Conservation (phyloP, 2,888 invertebrate species). For the Calliopum simillimum region DNA sequence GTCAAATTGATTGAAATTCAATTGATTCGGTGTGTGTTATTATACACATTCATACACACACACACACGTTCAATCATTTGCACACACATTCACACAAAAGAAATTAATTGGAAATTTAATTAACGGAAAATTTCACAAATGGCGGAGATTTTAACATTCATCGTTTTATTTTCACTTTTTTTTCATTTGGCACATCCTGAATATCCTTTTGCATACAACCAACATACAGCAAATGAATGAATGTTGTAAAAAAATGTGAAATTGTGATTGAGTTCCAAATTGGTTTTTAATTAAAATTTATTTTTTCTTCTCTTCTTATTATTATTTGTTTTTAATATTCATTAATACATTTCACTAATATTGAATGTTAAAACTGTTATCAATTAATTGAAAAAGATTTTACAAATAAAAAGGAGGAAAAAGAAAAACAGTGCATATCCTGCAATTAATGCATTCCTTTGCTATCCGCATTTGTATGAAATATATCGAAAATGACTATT, state of each 20-base stretch:
- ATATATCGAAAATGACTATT: no score
- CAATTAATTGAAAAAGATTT: no score
- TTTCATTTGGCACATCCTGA: no score
- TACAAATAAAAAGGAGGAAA: no score
- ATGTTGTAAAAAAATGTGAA: constrained; percentile 36
- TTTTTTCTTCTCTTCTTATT: background rate
- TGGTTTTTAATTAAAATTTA: constrained; percentile 55
- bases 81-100: constrained; percentile 45
- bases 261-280: constrained; percentile 56
- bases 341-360: background rate
- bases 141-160: constrained; percentile 19
- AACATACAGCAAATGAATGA: background rate
- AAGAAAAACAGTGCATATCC: no score
- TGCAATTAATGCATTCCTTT: no score
- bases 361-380: no score
- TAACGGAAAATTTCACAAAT: constrained; percentile 55
- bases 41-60: background rate
- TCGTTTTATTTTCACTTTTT: background rate
- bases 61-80: background rate
- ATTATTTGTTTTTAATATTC: background rate
- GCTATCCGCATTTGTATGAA: no score
- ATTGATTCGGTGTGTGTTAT: constrained; percentile 6
- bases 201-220: no score
- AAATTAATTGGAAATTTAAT: constrained; percentile 64
- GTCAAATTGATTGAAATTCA: constrained; percentile 25